phyloP scores from a whole-genome alignment of 2,888 invertebrate genomes.

The Eutolmus rufibarbis region DNA sequence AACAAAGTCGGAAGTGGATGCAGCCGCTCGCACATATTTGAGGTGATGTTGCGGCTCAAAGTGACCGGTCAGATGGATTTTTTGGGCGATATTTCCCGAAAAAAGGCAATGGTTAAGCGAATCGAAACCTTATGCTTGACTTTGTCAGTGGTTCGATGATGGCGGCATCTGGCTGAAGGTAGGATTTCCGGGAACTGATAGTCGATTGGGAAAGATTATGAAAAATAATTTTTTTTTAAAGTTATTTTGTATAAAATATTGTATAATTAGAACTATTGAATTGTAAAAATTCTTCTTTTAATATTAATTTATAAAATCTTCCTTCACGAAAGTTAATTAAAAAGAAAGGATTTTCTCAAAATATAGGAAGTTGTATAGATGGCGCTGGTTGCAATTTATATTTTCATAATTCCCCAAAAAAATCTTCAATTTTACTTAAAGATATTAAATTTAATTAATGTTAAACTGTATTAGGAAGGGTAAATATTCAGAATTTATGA shows the following conservation, averaged over 20 bases:
- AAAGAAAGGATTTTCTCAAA: neutral
- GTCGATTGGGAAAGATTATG: neutral
- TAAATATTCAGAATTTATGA: neutral
- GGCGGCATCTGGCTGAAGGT: neutral
- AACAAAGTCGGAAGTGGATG: neutral
- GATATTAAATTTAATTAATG: neutral
- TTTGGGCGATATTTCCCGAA: neutral
- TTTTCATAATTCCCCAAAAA: neutral
- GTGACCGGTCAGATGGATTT: neutral
- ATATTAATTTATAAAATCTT: neutral
- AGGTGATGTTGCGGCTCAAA: neutral
- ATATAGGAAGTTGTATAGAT: neutral
- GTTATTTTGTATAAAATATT: neutral
- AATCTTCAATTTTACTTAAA: neutral
- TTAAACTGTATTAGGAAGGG: neutral
- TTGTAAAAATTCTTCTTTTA: neutral
- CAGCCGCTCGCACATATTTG: neutral
- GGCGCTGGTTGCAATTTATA: neutral
- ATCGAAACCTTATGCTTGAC: neutral
- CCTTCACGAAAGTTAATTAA: neutral
- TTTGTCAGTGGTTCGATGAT: neutral
- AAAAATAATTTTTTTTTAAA: neutral
- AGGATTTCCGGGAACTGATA: neutral
- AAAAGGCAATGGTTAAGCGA: neutral
- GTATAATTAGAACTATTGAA: too few relatives aligned